A percentile compares a stretch with the other conserved stretches of the same genome.
Evolutionary conservation across 2,797 vertebrate species (phyloP).

Genomic region (Periophthalmus magnuspinnatus): DNA sequence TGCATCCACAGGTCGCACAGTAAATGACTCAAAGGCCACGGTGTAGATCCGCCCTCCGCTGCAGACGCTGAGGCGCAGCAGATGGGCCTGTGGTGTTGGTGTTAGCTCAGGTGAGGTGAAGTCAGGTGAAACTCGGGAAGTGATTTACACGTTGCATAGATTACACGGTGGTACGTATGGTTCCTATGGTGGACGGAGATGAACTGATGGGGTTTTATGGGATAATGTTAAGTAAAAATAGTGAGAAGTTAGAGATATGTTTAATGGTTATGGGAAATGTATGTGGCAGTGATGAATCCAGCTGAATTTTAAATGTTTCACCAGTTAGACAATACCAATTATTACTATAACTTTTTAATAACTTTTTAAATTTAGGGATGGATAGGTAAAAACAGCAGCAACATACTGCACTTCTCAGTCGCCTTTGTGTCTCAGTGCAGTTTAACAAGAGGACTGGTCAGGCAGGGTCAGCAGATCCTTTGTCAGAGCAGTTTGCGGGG

Average conservation of each 20-base stretch:
- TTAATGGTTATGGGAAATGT: not conserved
- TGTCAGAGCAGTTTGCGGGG: no score
- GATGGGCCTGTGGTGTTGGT: constrained; percentile 1
- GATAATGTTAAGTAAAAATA: not conserved
- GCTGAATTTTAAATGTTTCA: not conserved
- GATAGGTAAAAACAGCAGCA: no score
- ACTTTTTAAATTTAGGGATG: no score
- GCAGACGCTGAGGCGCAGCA: constrained; percentile 16
- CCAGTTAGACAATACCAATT: not conserved
- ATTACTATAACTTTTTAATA: not conserved
- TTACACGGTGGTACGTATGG: not conserved
- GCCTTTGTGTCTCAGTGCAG: no score
- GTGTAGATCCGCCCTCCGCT: constrained; percentile 20
- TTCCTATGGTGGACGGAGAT: not conserved
- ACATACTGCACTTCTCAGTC: no score
- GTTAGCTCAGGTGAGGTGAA: not conserved
- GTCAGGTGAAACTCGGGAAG: not conserved
- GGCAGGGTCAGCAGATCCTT: no score
- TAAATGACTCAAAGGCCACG: constrained; percentile 26
- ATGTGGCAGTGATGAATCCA: not conserved
- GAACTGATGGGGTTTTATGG: not conserved
- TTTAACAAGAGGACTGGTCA: no score
- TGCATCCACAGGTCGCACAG: constrained; percentile 43
- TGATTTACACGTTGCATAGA: not conserved
- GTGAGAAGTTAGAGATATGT: not conserved